Percentiles rank a stretch among this genome's conserved stretches.
phyloP scores from a whole-genome alignment of 2,888 invertebrate genomes.

The Margaritifera margaritifera region DNA sequence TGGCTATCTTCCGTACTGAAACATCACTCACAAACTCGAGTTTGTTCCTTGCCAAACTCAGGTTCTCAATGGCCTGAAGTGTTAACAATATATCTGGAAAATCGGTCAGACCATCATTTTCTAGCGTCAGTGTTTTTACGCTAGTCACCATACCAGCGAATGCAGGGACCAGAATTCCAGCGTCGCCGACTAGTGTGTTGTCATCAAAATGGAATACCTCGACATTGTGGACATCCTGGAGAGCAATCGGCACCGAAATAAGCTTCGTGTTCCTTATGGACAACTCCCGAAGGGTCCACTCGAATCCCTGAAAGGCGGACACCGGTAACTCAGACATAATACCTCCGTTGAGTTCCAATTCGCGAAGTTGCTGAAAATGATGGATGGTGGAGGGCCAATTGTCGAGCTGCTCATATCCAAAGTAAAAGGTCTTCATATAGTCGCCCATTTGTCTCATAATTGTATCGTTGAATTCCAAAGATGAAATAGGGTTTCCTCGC shows the following conservation, averaged over 20 bases:
- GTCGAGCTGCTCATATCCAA: slow-evolving; percentile 27
- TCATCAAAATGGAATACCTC: slow-evolving; percentile 41
- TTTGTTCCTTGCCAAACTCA: slow-evolving; percentile 33
- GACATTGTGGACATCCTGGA: slow-evolving; percentile 25
- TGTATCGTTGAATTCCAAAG: slow-evolving; percentile 13
- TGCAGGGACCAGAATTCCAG: slow-evolving; percentile 39
- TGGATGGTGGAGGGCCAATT: slow-evolving; percentile 35
- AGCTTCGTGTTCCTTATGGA: too few relatives aligned
- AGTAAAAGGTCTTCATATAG: slow-evolving; percentile 34
- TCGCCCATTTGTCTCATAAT: slow-evolving; percentile 35
- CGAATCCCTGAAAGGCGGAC: too few relatives aligned
- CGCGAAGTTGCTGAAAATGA: slow-evolving; percentile 32
- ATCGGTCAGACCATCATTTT: slow-evolving; percentile 28
- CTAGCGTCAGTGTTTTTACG: slow-evolving; percentile 20
- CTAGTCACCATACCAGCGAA: slow-evolving; percentile 29
- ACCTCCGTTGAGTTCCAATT: slow-evolving; percentile 33
- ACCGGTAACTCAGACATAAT: slow-evolving; percentile 28
- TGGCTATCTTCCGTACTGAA: too few relatives aligned
- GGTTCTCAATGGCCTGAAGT: slow-evolving; percentile 23
- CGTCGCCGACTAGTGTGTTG: slow-evolving; percentile 33
- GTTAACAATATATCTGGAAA: slow-evolving; percentile 39
- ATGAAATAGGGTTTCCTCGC: slow-evolving; percentile 25
- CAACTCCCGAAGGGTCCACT: too few relatives aligned
- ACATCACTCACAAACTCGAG: too few relatives aligned
- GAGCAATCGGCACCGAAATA: too few relatives aligned